Base-by-base conservation (phyloP, 2,797 vertebrate species). In the Myotis daubentonii region DNA sequence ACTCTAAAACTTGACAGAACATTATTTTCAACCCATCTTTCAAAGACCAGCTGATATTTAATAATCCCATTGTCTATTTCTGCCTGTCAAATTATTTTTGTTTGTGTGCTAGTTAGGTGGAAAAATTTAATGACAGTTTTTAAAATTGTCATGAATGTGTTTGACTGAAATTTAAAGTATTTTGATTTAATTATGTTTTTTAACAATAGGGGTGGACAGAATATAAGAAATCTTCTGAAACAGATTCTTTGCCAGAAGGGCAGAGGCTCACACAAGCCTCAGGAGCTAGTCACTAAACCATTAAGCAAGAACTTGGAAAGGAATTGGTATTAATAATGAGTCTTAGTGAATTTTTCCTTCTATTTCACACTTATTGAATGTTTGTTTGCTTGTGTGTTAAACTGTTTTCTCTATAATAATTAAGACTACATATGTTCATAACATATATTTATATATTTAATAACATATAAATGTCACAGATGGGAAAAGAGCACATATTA, bases 71-170 rank as follows among this genome's bases (percentile, higher is more conserved):
- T 85, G 36, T 97, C 68, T 89, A n/a, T 65, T 84, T 30, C 28
- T 89, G 13, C 72, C 53, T 94, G 66, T 94, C 80, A 87, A 66
- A 87, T 93, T 95, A 93, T 89, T 97, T 94, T 93, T 89, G 87
- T 91, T 95, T 96, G 36, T 87, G 41, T 89, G 76, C 49, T 87
- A 74, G 53, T 12, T 62, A 75, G 30, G 87, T 57, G 91, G 92
- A 84, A 60, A 91, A 70, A 89, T 87, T 81, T 76, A 92, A 91
- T 93, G 36, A 70, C 49, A 78, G 30, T 38, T 91, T 95, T 49
- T 55, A 87, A 93, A 87, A 66, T 71, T 78, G 33, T 80, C 89
- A 84, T 62, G 38, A 75, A 81, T 78, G 19, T 33, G 16, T 93
- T 81, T 85, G 53, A 79, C 20, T 82, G n/a, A 78, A 78, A 94